Base-by-base conservation (phyloP, 2,888 invertebrate genomes). In the Prosopocoilus inquinatus region DNA sequence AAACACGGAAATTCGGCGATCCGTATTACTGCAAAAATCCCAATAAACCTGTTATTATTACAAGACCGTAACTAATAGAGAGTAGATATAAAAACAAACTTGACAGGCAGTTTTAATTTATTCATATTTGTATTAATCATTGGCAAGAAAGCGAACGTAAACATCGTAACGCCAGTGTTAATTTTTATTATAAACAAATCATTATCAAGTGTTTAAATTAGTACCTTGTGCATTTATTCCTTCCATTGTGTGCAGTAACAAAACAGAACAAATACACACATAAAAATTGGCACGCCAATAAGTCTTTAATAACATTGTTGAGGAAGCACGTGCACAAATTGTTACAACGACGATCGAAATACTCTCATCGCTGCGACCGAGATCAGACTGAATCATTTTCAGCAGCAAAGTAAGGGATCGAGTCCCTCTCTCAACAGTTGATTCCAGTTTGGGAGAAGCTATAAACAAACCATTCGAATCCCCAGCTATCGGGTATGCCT, bases 301-400 rank as follows among this genome's bases (percentile, higher is more conserved):
- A 34, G 15, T 32, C 15, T 48, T 48, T 33, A 43, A 39, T 43
- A 41, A 33, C 20, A 39, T 50, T 39, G 41, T 28, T 41, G 43
- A 45, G 7, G 39, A 47, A 46, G 59, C 57, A 57, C 57, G 51
- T 54, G 54, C 15, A 36, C 28, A 20, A 39, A 39, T 39, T 32
- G 48, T 34, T 49, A 57, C 9, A 43, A 35, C 20, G 43, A 41
- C 35, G 7, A 44, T 41, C 43, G 45, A 46, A 50, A 57, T 34
- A 35, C 47, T 20, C 44, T 52, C 57, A 57, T 54, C 51, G 32
- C 57, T 32, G 53, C 57, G 57, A 47, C 49, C 38, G 39, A 39
- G 35, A 43, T 41, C 47, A 43, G 33, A 60, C 60, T 60, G 57
- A 54, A 16, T 43, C 36, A 32, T 35, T 33, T 47, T 32, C 12